These are phyloP conservation scores for Agrochola litura DNA, from an alignment of 2,888 invertebrate genomes.

Conservation along the genomic window DNA sequence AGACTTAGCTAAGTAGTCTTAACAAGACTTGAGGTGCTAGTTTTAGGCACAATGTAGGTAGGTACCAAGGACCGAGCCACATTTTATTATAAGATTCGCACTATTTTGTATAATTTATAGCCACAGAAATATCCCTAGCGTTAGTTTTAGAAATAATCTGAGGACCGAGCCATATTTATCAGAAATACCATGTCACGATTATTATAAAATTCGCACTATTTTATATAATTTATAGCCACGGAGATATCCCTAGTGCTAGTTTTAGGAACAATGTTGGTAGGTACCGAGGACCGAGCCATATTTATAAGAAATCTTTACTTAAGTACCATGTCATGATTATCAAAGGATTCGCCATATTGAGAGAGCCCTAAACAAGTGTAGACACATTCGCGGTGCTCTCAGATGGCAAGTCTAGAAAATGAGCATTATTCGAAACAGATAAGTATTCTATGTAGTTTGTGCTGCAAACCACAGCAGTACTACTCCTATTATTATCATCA, in stretches of 20 bases:
- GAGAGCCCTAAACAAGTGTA: background rate
- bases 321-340: background rate
- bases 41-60: background rate
- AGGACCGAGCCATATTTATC: too few species aligned
- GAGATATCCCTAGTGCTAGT: too few species aligned
- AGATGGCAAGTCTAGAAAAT: background rate
- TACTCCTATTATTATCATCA: constrained; percentile 22
- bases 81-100: background rate
- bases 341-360: background rate
- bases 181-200: background rate
- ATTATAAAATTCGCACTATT: background rate
- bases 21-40: background rate
- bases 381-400: background rate
- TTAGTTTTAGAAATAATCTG: too few species aligned
- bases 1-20: constrained; percentile 11
- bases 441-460: constrained; percentile 10
- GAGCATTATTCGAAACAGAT: background rate
- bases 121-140: too few species aligned
- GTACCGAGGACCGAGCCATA: too few species aligned
- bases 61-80: background rate
- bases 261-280: too few species aligned
- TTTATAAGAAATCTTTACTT: background rate
- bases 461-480: background rate
- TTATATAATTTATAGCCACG: too few species aligned
- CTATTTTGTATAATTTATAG: too few species aligned